A percentile compares a stretch with the other conserved stretches of the same genome.
phyloP scores from a whole-genome alignment of 2,113 vertebrate species.

The Callaeas wilsoni region DNA sequence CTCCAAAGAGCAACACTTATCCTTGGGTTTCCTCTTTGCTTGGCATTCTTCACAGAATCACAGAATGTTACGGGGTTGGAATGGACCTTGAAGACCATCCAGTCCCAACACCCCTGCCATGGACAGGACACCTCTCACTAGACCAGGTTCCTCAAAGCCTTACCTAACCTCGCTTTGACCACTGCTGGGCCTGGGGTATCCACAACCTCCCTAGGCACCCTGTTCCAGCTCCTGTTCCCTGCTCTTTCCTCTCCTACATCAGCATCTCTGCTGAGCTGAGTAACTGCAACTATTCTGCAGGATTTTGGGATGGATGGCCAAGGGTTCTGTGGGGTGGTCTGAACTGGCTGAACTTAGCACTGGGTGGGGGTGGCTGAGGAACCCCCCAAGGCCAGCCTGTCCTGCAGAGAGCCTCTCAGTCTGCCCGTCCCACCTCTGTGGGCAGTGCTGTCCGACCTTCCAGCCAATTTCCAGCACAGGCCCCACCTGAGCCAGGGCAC shows the following conservation, averaged over 20 bases:
- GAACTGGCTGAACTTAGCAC: background rate
- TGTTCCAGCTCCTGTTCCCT: background rate
- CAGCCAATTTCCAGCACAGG: accelerated
- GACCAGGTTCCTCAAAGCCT: background rate
- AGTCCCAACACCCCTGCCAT: background rate
- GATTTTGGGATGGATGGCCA: background rate
- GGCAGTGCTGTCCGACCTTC: background rate
- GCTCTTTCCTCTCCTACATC: background rate
- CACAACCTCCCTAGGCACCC: background rate
- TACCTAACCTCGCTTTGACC: background rate
- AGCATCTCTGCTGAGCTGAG: background rate
- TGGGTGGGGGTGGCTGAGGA: background rate
- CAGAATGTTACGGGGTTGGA: background rate
- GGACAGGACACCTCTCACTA: background rate
- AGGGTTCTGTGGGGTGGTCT: background rate
- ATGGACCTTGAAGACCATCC: background rate
- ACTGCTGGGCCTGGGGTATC: too few relatives aligned
- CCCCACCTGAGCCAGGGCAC: background rate
- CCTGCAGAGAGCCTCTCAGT: background rate
- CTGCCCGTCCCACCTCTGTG: background rate
- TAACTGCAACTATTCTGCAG: background rate
- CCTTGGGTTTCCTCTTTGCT: background rate
- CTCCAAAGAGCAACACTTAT: background rate
- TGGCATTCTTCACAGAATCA: background rate
- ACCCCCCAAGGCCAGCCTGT: accelerated